Evolutionary conservation across 2,797 vertebrate genomes (phyloP), one percentile per base, ranked within the genome.

Genomic region (Echiichthys vipera): DNA sequence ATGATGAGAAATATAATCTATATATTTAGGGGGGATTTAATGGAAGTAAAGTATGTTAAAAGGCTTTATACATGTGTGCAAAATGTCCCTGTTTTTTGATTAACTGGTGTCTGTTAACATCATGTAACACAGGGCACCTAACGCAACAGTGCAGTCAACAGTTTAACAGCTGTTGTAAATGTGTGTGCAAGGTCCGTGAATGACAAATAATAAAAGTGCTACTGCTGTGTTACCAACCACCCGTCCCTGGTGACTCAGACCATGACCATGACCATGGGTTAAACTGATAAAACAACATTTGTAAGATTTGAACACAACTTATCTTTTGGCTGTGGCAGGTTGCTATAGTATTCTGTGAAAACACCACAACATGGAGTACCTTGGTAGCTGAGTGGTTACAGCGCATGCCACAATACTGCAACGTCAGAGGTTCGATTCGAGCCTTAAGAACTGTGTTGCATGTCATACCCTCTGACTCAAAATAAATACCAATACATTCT

Each of bases 21-120:
- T 61, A 43, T 65, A 61, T 72, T 73, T 71, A 67, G 32, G 13
- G 53, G 22, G 63, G 27, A 42, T 22, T n/a, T 34, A 50, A 71
- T 4, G 7, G 27, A 36, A 25, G 10, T 54, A 55, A 63, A 40
- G 25, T n/a, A 51, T 77, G n/a, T 65, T 50, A 37, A 66, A 45
- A 56, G 9, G 14, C 18, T 25, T 63, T 11, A 15, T 17, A 45
- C 14, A 15, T 1, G 30, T 3, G 13, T 30, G 8, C 10, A 53
- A 62, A 56, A 36, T 49, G 18, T 51, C 47, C 53, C 2, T 32
- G n/a, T 17, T 11, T 45, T 51, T 20, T 58, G 12, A 54, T n/a
- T 36, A n/a, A 27, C 4, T 13, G 18, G 18, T 11, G 46, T 32
- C 34, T 50, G 36, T 3, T 17, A 24, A 32, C 50, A 25, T 25